phyloP scores from a whole-genome alignment of 2,113 vertebrate genomes.

The Emberiza fucata region DNA sequence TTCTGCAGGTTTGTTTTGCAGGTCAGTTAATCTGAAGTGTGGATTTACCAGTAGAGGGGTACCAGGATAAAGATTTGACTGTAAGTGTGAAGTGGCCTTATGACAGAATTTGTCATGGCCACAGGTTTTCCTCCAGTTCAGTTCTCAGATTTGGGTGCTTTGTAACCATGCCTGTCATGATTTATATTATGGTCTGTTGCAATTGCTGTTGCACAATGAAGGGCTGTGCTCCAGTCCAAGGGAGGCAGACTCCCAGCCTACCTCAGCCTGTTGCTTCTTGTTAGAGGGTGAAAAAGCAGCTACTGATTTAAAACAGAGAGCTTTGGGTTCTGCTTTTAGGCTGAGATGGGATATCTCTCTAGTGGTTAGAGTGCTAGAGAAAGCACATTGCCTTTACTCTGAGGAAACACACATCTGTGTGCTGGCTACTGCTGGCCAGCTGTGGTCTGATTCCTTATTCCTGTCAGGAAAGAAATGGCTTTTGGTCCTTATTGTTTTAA shows the following conservation, averaged over 20 bases:
- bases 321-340: background rate
- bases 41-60: background rate
- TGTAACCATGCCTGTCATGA: background rate
- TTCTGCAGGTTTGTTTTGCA: background rate
- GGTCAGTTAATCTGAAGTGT: background rate
- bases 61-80: background rate
- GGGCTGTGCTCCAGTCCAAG: background rate
- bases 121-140: background rate
- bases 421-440: background rate
- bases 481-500: background rate
- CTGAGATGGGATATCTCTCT: background rate
- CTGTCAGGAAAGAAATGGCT: background rate
- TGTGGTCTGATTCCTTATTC: background rate
- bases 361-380: background rate
- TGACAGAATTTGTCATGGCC: background rate
- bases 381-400: background rate
- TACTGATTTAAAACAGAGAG: background rate
- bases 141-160: background rate
- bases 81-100: background rate
- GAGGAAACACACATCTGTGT: rapidly evolving
- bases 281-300: constrained; percentile 4
- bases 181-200: background rate
- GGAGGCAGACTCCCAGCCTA: background rate
- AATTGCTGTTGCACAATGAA: constrained; percentile 27
- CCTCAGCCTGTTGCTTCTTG: constrained; percentile 51